Base-by-base conservation (phyloP, 2,797 vertebrate genomes). In the Monodelphis domestica region DNA sequence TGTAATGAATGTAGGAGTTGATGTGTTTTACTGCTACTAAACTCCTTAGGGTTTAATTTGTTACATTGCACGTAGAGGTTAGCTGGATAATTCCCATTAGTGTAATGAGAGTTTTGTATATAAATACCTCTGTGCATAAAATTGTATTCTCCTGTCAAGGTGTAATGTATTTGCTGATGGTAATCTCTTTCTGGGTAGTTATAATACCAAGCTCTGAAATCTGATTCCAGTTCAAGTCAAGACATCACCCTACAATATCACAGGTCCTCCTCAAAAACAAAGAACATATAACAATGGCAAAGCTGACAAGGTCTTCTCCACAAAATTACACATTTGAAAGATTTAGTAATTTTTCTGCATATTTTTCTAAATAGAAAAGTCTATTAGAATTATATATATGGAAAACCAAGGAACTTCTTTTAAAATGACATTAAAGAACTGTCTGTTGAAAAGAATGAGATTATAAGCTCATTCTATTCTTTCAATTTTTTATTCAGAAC, bases 31-130 rank as follows among this genome's bases (percentile, higher is more conserved):
- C 14, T 87, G 38, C 93, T 95, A 89, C 96, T 91, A 94, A 90
- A 78, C 92, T 97, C 93, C 51, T 94, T 70, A 30, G 93, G 56
- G 30, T 95, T 96, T 89, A 96, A 97, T 94, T 95, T 94, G 92
- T 97, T 93, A 92, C 0, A 1, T 89, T 97, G 84, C 87, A 70
- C 89, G 38, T 91, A 91, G 24, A 30, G 92, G 0, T 98, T 97
- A 94, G 52, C 91, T 88, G 0, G 10, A 51, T 87, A 91, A 78
- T 70, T 96, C 91, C 92, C 63, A 54, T 94, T 96, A 93, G 54
- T 89, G 30, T 88, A 95, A 95, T 96, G 90, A 95, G 95, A 97
- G 96, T 93, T 89, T 7, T 88, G 78, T 93, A 0, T 95, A 50
- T 96, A 96, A 95, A 96, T 96, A 57, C 45, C 88, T 95, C 91